Evolutionary conservation across 2,888 invertebrate genomes (phyloP), one percentile per base, ranked within the genome.

Genomic region (Meliscaeva auricollis): DNA sequence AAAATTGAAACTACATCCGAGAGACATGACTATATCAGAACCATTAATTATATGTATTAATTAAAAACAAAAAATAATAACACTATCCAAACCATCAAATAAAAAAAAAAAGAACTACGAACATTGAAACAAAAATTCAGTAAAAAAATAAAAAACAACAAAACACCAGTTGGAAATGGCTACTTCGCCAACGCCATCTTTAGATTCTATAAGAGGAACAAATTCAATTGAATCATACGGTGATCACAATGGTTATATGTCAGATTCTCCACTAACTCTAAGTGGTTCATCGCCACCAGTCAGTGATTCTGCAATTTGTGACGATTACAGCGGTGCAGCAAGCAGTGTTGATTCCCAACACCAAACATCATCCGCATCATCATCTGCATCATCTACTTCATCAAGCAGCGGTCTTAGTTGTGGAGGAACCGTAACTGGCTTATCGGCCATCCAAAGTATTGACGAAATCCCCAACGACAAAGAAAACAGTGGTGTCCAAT

Each of bases 231-330:
- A 97, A 94, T 97, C 97, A 91, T 95, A 96, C 92, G 93, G 94
- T 89, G 96, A 96, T 93, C 96, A 96, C 93, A 95, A 94, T 93
- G 96, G 96, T 92, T 95, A 96, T 92, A 94, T 96, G 90, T 94
- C 94, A 89, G 95, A 95, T 91, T 95, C 95, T 64, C 96, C 97
- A 90, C 93, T 96, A 91, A 96, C 97, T 90, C 94, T 96, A 90
- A 96, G 96, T 93, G 96, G 96, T 90, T 97, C 97, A 89, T 97
- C 97, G 91, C 97, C 97, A 87, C 97, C 97, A 88, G 96, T 95
- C 90, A 96, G 96, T 91, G 96, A 96, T 92, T 96, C 96, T 90
- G 96, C 96, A 91, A 96, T 96, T 94, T 95, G 95, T 93, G 95
- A 95, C 92, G 94, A 94, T 87, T 94, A 95, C 88, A 89, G 88